These are phyloP conservation scores for Petrolisthes manimaculis DNA, from an alignment of 2,888 invertebrate species.

Conservation along the genomic window DNA sequence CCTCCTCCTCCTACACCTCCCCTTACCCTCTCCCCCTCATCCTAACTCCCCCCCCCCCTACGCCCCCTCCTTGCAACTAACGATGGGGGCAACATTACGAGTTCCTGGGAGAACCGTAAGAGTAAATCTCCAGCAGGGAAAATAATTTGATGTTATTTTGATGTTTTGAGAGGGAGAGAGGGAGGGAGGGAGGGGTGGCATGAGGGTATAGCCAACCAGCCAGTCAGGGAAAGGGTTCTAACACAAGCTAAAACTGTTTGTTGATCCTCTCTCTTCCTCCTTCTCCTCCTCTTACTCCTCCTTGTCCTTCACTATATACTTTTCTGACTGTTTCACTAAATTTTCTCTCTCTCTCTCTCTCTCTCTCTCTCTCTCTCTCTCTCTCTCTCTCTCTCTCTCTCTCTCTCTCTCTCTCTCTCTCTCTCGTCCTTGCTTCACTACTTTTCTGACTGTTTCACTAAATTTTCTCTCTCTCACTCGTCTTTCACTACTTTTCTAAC, in stretches of 20 bases:
- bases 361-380: not conserved
- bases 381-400: not conserved
- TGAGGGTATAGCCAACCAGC: not conserved
- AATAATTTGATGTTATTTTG: slow-evolving; percentile 40
- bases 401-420: not conserved
- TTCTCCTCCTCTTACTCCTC: not conserved
- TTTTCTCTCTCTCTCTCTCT: not conserved
- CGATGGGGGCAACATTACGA: slow-evolving; percentile 1
- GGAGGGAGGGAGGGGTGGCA: not conserved
- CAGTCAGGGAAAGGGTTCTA: not conserved
- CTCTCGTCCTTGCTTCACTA: not conserved
- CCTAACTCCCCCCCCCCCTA: not conserved
- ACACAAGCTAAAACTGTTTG: not conserved
- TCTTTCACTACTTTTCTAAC: not conserved
- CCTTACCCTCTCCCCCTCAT: not conserved
- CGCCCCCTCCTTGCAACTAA: not conserved
- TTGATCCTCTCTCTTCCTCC: not conserved
- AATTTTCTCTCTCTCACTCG: not conserved
- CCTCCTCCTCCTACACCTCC: not conserved
- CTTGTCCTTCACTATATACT: not conserved
- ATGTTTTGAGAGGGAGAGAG: slow-evolving; percentile 21
- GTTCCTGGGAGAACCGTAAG: not conserved
- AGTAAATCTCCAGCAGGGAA: slow-evolving; percentile 26
- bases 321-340: not conserved
- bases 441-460: not conserved